Conservation (phyloP, 2,888 invertebrate genomes). For the Hecatera dysodea region DNA sequence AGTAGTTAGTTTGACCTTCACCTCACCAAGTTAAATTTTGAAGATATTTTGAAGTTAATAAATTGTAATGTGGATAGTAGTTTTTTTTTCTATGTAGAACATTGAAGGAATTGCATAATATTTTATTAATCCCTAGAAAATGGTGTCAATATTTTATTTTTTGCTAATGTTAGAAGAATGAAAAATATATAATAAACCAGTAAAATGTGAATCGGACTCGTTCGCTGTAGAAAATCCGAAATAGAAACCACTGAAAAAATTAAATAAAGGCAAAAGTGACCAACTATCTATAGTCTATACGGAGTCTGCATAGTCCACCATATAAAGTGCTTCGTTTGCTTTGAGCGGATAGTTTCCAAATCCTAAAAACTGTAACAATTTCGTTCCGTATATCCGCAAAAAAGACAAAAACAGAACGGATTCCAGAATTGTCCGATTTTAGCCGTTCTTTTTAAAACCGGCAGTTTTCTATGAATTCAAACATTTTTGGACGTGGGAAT, state of each 20-base stretch:
- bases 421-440: not conserved
- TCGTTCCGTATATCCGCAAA: slow-evolving; percentile 18
- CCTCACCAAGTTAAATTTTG: not conserved
- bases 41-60: not conserved
- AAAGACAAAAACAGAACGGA: not conserved
- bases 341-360: slow-evolving; percentile 32
- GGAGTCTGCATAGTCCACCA: no score
- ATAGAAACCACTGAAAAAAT: not conserved
- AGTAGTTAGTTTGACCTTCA: not conserved
- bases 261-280: not conserved
- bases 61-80: not conserved
- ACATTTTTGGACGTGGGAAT: not conserved
- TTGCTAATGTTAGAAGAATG: no score
- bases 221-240: not conserved
- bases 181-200: no score
- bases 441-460: not conserved
- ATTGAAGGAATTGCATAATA: no score
- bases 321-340: slow-evolving; percentile 9
- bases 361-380: slow-evolving; percentile 26
- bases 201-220: no score
- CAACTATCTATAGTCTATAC: not conserved
- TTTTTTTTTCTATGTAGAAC: no score
- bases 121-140: no score
- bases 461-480: not conserved
- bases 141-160: no score